phyloP scores from a whole-genome alignment of 2,113 vertebrate species.

The Alaudala cheleensis region DNA sequence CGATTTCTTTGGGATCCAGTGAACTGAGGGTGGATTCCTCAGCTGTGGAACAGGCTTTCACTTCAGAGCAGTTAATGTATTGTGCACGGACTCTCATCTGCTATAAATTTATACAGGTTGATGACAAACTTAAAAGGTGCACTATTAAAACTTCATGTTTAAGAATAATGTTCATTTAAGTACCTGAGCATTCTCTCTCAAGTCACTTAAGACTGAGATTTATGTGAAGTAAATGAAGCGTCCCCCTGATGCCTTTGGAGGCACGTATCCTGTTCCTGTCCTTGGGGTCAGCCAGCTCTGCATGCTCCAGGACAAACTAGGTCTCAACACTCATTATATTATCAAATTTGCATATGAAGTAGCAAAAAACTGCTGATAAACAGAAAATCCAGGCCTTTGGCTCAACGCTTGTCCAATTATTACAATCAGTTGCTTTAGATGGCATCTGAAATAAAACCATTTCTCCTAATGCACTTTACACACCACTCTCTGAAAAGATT shows the following conservation, averaged over 20 bases:
- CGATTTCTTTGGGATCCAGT: background rate
- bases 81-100: background rate
- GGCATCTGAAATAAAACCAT: background rate
- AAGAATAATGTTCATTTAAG: conserved; percentile 18
- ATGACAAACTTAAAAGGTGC: conserved; percentile 16
- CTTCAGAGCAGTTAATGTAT: background rate
- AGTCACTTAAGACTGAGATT: background rate
- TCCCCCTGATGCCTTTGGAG: background rate
- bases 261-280: background rate
- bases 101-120: background rate
- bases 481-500: background rate
- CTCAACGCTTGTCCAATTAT: background rate
- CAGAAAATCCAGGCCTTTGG: background rate
- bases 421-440: background rate
- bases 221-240: background rate
- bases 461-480: background rate
- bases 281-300: background rate
- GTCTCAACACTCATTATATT: background rate
- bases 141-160: conserved; percentile 9
- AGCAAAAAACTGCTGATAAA: conserved; percentile 1
- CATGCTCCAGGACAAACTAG: background rate
- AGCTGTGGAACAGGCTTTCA: background rate
- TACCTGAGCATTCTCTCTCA: background rate
- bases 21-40: background rate
- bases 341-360: background rate